Percentiles rank a stretch among this genome's conserved stretches.
These are phyloP conservation scores for Amphiprion ocellaris DNA, from an alignment of 2,113 vertebrate species.

Conservation along the genomic window DNA sequence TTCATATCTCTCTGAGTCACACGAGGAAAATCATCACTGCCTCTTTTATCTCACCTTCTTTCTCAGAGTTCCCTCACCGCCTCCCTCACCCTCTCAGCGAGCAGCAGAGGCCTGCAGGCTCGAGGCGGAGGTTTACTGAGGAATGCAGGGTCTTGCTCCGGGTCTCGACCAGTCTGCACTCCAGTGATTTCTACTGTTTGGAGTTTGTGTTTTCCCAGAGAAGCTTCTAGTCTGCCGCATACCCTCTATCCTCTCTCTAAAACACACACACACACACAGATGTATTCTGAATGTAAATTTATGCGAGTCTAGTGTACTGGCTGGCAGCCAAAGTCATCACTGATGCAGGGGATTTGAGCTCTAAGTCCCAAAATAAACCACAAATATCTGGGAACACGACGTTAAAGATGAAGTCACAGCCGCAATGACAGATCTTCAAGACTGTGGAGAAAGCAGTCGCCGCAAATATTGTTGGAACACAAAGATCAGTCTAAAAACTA, in stretches of 20 bases:
- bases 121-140: constrained; percentile 52
- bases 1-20: constrained; percentile 43
- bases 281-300: constrained; percentile 58
- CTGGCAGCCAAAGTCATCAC: constrained; percentile 71
- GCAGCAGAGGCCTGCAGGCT: constrained; percentile 25
- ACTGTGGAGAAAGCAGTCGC: background rate
- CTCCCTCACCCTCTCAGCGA: constrained; percentile 5
- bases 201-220: constrained; percentile 83
- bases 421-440: constrained; percentile 15
- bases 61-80: constrained; percentile 34
- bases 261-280: constrained; percentile 49
- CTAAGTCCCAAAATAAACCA: constrained; percentile 58
- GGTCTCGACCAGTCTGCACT: constrained; percentile 73
- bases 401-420: constrained; percentile 7
- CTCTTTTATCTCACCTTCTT: constrained; percentile 34
- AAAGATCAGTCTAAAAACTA: no score
- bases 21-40: constrained; percentile 19
- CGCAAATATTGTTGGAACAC: background rate
- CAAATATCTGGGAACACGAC: constrained; percentile 54
- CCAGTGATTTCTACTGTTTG: constrained; percentile 77
- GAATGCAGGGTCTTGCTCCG: constrained; percentile 74
- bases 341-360: constrained; percentile 50
- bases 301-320: constrained; percentile 60
- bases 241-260: constrained; percentile 30
- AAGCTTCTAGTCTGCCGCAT: constrained; percentile 65